Evolutionary conservation across 1,140 invertebrate species (phyloP).

Genomic region (Sinella curviseta): DNA sequence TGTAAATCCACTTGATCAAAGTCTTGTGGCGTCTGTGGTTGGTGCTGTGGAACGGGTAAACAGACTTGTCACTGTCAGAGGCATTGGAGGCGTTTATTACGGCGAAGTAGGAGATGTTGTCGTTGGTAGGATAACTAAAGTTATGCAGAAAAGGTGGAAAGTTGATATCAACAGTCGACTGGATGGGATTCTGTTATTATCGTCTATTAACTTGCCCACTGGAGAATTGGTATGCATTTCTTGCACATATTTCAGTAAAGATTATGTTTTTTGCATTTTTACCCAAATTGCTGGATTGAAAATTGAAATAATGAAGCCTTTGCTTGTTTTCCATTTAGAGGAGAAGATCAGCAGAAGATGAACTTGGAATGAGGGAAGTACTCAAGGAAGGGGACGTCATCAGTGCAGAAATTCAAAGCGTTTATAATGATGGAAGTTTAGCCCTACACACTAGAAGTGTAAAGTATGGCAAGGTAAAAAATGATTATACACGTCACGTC

Average conservation of each 20-base stretch:
- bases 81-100: constrained; percentile 83
- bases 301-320: not conserved
- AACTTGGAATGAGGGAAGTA: constrained; percentile 94
- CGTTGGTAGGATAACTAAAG: constrained; percentile 88
- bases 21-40: constrained; percentile 86
- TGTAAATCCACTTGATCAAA: constrained; percentile 69
- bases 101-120: constrained; percentile 97
- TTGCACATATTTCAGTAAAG: not conserved
- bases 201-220: constrained; percentile 94
- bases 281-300: not conserved
- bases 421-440: constrained; percentile 85
- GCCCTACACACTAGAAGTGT: constrained; percentile 93
- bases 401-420: constrained; percentile 93
- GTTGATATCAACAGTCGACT: constrained; percentile 90
- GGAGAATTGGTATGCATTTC: constrained; percentile 77
- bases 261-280: not conserved
- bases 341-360: constrained; percentile 90
- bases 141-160: constrained; percentile 90
- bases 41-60: constrained; percentile 92
- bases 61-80: constrained; percentile 86
- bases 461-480: constrained; percentile 93
- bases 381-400: constrained; percentile 95
- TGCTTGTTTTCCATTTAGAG: constrained; percentile 62
- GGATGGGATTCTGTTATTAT: constrained; percentile 83
- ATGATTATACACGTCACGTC: too few species aligned